Evolutionary conservation across 2,113 vertebrate genomes (phyloP).

Genomic region (Rhinichthys klamathensis): DNA sequence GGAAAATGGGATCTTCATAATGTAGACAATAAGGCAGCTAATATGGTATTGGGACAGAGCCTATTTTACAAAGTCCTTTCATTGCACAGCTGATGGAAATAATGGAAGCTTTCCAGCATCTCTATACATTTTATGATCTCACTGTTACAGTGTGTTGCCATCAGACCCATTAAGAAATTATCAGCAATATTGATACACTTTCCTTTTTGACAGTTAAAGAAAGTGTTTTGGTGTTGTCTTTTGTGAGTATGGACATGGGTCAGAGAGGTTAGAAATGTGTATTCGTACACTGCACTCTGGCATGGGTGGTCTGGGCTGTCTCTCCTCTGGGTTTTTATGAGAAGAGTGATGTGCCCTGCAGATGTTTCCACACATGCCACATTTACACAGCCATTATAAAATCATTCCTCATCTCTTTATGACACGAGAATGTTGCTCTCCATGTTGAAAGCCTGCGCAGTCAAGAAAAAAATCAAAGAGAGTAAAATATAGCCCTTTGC

Average conservation of each 20-base stretch:
- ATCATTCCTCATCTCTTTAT: conserved; percentile 71
- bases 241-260: background rate
- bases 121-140: background rate
- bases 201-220: conserved; percentile 4
- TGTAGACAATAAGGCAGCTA: background rate
- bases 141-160: background rate
- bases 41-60: background rate
- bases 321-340: conserved; percentile 38
- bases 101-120: background rate
- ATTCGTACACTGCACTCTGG: conserved; percentile 7
- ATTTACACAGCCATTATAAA: conserved; percentile 70
- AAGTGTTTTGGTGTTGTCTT: conserved; percentile 16
- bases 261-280: conserved; percentile 26
- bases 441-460: conserved; percentile 63
- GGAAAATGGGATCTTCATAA: too few species aligned
- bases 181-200: background rate
- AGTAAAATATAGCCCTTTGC: conserved; percentile 64
- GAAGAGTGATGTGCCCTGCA: conserved; percentile 65
- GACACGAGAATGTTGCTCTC: conserved; percentile 71
- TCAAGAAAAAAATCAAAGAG: conserved; percentile 68
- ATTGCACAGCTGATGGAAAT: background rate
- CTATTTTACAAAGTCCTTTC: background rate
- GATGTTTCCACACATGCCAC: conserved; percentile 69
- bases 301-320: conserved; percentile 45
- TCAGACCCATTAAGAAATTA: background rate